Evolutionary conservation across 1,140 invertebrate genomes (phyloP).

Genomic region (Drosophila mojavensis): DNA sequence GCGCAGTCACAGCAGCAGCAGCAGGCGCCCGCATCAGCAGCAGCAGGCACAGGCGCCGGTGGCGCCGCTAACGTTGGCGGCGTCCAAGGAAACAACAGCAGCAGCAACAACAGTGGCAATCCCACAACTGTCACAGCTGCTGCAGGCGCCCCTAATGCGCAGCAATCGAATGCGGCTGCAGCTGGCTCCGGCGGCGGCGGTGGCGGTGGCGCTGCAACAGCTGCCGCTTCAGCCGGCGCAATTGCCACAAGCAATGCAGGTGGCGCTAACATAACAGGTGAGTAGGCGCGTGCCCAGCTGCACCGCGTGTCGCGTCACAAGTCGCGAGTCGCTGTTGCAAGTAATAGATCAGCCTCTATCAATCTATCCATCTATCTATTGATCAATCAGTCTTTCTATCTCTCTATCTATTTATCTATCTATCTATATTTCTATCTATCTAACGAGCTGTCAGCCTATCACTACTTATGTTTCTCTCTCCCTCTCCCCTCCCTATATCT

Average conservation of each 20-base stretch:
- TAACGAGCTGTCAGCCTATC: background rate
- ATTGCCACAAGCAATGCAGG: slow-evolving; percentile 64
- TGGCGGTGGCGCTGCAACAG: slow-evolving; percentile 48
- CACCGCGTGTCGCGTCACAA: background rate
- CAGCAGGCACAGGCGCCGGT: slow-evolving; percentile 14
- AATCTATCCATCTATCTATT: background rate
- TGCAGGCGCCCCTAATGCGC: slow-evolving; percentile 44
- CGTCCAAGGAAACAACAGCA: slow-evolving; percentile 40
- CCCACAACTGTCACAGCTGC: slow-evolving; percentile 44
- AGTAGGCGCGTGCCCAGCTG: slow-evolving; percentile 54
- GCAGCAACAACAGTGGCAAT: slow-evolving; percentile 44
- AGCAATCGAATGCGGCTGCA: slow-evolving; percentile 54
- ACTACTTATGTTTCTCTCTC: background rate
- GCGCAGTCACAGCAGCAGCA: slow-evolving; percentile 42
- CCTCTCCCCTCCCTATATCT: too few relatives aligned
- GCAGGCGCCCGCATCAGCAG: slow-evolving; percentile 44
- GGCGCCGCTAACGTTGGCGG: slow-evolving; percentile 33
- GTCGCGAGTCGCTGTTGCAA: background rate
- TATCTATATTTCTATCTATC: background rate
- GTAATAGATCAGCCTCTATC: slow-evolving; percentile 3
- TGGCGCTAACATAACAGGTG: slow-evolving; percentile 74
- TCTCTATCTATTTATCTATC: background rate
- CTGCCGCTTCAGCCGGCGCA: slow-evolving; percentile 60
- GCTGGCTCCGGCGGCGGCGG: slow-evolving; percentile 55
- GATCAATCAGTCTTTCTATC: background rate